Evolutionary conservation across 2,797 vertebrate genomes (phyloP), one percentile per base, ranked within the genome.

Genomic region (Paramormyrops hopkinsi): DNA sequence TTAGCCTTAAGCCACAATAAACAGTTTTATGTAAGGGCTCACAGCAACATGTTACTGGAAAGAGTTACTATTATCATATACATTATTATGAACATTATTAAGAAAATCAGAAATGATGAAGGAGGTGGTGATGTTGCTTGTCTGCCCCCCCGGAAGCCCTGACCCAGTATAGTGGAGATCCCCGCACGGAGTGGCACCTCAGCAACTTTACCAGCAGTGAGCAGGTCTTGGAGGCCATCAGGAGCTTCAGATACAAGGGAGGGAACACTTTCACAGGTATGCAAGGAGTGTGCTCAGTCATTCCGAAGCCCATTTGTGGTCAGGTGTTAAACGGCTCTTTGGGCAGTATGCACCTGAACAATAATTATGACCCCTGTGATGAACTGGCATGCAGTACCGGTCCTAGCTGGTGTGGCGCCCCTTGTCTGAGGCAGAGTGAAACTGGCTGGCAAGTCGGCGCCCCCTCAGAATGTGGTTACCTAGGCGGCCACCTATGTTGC

Each of bases 181-280:
- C 98, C 6, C 97, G 95, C 90, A 99, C 98, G 0, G 98, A 99
- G 93, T 99, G 98, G 98, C 95, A 98, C 19, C 96, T 99, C 90
- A 97, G 96, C n/a, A 79, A 96, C 89, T 96, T 96, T 90, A 93
- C 94, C 6, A 96, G 95, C 0, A 97, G 95, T 93, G 95, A 97
- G 0, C 96, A 97, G 90, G 93, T 99, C 79, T 90, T 98, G 91
- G 97, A 97, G 0, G 98, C 97, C 0, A 25, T 99, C 0, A 96
- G 93, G 85, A 96, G 92, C 59, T 92, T 99, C 90, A 94, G 93
- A 88, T 99, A 99, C 92, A 98, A 97, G 88, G 98, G 98, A 2
- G 98, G 98, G 85, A 99, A 99, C 95, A 99, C 98, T 0, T 97
- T 99, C 37, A 98, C 98, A 93, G 98, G 98, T 98, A 93, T 91